Base-by-base conservation (phyloP, 2,888 invertebrate genomes). In the Brachyptera putata region DNA sequence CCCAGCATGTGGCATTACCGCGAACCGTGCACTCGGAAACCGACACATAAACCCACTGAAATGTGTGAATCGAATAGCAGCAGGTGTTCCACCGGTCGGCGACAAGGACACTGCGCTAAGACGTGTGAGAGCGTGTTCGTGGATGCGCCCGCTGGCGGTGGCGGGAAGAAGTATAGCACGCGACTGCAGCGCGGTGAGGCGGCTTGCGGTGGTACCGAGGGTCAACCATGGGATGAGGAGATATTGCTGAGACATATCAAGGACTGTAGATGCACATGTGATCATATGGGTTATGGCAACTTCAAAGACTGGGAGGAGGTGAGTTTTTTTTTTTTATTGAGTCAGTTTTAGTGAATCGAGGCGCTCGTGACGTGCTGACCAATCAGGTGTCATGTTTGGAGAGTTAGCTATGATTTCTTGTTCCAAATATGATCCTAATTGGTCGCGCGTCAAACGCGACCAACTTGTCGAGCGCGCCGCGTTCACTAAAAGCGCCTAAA, bases 211-310 rank as follows among this genome's bases (percentile, higher is more conserved):
- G 57, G 61, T 41, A 21, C 13, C 1, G 37, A 41, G n/a, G 48
- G 24, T 1, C 64, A 62, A 7, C 18, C 57, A 21, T 64, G 64
- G 64, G 64, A 64, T 41, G 63, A 63, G 49, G 64, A 64, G 41
- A 58, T 63, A 21, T 30, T 64, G 14, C 30, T 64, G 43, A 58
- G 64, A 14, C 64, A 64, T 46, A 63, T 64, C 41, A 59, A 58
- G 34, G 63, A 65, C 30, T 69, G 69, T 50, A 61, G 66, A 41
- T 69, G 69, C 58, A 65, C 69, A 18, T 69, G 69, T 39, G 66
- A 68, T 59, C 69, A 69, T 59, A 62, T 69, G 56, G 69, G 69
- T 18, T 68, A 67, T 59, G 69, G 69, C 18, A 68, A 68, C 60
- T 68, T 65, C 60, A 61, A 64, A 63, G 68, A 63, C 49, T 65